A percentile compares a stretch with the other conserved stretches of the same genome.
Conservation (phyloP, 2,113 vertebrate species). For the Chauna torquata region DNA sequence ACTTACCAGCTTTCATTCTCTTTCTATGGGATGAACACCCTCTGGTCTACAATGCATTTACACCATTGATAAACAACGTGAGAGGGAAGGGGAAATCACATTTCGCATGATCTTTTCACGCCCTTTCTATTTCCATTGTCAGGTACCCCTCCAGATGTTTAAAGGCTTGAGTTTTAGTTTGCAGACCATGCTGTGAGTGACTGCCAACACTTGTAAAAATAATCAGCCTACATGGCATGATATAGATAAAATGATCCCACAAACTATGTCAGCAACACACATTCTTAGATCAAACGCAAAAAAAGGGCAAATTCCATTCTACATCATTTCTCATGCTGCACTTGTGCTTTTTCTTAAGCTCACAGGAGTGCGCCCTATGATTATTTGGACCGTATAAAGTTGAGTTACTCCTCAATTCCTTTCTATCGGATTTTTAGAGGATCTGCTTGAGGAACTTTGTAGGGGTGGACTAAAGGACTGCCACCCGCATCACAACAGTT, state of each 20-base stretch:
- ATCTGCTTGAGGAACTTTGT: neutral
- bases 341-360: neutral
- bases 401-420: neutral
- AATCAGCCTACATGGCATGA: neutral
- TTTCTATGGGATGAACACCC: neutral
- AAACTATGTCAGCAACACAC: neutral
- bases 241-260: neutral
- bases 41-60: neutral
- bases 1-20: neutral
- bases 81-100: neutral
- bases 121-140: neutral
- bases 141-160: neutral
- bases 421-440: neutral
- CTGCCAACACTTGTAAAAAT: neutral
- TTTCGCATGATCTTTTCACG: neutral
- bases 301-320: neutral
- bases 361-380: fast-evolving
- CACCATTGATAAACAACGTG: neutral
- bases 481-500: neutral
- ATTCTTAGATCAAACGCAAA: neutral
- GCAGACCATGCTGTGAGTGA: neutral
- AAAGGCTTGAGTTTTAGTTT: neutral
- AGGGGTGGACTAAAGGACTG: neutral
- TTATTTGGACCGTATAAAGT: neutral
- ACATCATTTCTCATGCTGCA: neutral